These are phyloP conservation scores for Piezodorus guildinii DNA, from an alignment of 1,140 invertebrate species.

Conservation along the genomic window DNA sequence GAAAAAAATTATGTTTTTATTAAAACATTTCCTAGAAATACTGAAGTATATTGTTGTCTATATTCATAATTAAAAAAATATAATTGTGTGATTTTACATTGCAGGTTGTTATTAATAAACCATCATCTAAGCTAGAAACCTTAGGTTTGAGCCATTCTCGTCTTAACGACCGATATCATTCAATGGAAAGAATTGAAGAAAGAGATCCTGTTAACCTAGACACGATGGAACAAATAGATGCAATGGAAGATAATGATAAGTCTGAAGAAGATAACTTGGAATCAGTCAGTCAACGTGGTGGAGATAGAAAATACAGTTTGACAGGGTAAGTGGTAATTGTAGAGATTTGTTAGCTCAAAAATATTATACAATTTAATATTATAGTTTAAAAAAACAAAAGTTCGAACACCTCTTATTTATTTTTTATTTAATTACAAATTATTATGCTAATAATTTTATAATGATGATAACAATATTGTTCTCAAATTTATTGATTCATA, in stretches of 20 bases:
- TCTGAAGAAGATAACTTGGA: conserved; percentile 43
- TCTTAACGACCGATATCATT: conserved; percentile 76
- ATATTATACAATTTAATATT: no score
- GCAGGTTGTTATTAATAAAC: conserved; percentile 11
- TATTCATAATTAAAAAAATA: no score
- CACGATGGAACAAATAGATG: conserved; percentile 14
- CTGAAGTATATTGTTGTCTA: no score
- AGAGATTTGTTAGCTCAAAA: background rate
- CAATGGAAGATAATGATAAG: conserved; percentile 35
- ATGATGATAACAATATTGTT: no score
- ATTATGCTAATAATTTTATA: no score
- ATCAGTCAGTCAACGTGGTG: conserved; percentile 33
- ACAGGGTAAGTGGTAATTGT: conserved; percentile 24
- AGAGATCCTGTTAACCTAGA: conserved; percentile 19
- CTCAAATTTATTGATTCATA: no score
- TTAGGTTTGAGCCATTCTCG: conserved; percentile 69
- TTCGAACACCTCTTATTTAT: no score
- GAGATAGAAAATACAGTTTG: conserved; percentile 31
- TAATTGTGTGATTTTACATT: conserved; percentile 1
- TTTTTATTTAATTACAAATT: no score
- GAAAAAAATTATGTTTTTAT: no score
- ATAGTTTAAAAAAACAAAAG: no score
- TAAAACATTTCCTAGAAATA: no score
- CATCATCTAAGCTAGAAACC: conserved; percentile 45
- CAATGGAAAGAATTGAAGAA: conserved; percentile 52